Conservation (phyloP, 2,113 vertebrate species). For the Stigmatopora argus region DNA sequence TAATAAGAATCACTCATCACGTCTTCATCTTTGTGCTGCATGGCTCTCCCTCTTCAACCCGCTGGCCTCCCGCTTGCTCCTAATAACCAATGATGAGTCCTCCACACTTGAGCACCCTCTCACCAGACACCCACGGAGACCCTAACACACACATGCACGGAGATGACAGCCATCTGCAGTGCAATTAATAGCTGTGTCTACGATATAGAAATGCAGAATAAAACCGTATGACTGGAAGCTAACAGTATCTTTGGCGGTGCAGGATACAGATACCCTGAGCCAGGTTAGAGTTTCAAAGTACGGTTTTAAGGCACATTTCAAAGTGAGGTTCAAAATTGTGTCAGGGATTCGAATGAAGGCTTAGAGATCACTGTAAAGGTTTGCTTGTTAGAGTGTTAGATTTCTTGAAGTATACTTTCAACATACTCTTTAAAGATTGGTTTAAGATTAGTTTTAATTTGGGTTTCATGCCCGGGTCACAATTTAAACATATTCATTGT, state of each 20-base stretch:
- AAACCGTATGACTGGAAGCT: constrained; percentile 33
- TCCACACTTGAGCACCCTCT: constrained; percentile 72
- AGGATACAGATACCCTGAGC: neutral
- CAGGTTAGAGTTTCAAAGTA: neutral
- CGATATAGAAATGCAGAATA: constrained; percentile 26
- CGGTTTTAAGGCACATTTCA: neutral
- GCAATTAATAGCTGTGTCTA: constrained; percentile 49
- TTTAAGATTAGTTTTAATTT: too few species aligned
- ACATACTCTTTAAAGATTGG: too few species aligned
- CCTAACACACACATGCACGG: constrained; percentile 20
- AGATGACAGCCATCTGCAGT: constrained; percentile 54
- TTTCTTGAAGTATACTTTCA: too few species aligned
- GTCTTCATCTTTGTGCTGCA: constrained; percentile 27
- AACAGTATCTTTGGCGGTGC: constrained; percentile 40
- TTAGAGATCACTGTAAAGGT: too few species aligned
- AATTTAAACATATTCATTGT: too few species aligned
- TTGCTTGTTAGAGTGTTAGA: too few species aligned
- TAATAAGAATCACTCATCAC: constrained; percentile 21
- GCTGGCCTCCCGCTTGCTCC: constrained; percentile 61
- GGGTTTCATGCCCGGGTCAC: too few species aligned
- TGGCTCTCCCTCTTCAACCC: constrained; percentile 44
- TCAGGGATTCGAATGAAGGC: too few species aligned
- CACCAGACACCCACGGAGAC: constrained; percentile 69
- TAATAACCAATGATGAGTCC: constrained; percentile 76
- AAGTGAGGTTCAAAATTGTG: neutral